Conservation (phyloP, 1,140 invertebrate species). For the Ditylenchus dipsaci region DNA sequence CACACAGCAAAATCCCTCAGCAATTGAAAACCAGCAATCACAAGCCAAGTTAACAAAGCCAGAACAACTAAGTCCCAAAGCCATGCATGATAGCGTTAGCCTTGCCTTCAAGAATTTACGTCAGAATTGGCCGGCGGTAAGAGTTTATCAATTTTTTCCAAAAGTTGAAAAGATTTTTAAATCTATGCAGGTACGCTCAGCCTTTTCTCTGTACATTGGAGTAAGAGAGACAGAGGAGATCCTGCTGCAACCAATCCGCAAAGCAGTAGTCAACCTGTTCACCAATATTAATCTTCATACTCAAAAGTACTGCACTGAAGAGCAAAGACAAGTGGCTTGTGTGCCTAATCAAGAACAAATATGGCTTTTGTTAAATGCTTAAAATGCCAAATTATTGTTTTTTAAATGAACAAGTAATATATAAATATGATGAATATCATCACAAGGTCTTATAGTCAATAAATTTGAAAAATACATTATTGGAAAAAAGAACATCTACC, state of each 20-base stretch:
- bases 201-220: conserved; percentile 54
- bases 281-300: conserved; percentile 37
- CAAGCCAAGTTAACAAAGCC: background rate
- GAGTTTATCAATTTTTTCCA: background rate
- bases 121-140: conserved; percentile 49
- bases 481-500: no score
- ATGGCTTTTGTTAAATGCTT: conserved; percentile 47
- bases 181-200: conserved; percentile 38
- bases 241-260: conserved; percentile 50
- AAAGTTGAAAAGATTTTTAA: background rate
- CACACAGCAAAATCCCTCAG: background rate
- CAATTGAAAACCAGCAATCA: background rate
- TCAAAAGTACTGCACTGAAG: conserved; percentile 42
- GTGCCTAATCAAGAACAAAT: conserved; percentile 54
- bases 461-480: no score
- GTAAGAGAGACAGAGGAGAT: conserved; percentile 53
- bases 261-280: conserved; percentile 44
- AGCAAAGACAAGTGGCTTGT: conserved; percentile 47
- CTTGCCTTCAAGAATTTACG: conserved; percentile 45
- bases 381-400: background rate
- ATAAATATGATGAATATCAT: no score
- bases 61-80: conserved; percentile 33
- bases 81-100: conserved; percentile 33
- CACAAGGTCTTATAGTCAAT: no score
- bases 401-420: background rate